Evolutionary conservation across 2,113 vertebrate genomes (phyloP).

Genomic region (Phainopepla nitens): DNA sequence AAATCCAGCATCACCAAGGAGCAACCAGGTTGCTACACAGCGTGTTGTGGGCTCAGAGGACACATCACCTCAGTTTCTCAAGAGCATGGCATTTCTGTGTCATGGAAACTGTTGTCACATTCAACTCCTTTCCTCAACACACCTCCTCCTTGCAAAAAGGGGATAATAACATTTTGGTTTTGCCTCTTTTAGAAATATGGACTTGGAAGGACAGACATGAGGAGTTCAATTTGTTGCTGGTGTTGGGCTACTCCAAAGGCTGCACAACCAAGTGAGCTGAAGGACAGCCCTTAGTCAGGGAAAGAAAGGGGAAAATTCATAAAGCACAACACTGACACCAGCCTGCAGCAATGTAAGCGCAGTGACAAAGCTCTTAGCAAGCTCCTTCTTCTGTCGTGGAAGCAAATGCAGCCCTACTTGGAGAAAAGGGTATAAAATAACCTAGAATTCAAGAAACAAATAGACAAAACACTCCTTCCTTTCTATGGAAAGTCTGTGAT

Average conservation of each 20-base stretch:
- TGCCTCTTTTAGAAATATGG: background rate
- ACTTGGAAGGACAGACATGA: background rate
- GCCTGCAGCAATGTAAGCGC: background rate
- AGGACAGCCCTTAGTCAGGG: background rate
- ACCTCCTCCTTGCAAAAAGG: background rate
- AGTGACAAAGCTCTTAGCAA: background rate
- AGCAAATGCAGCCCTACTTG: background rate
- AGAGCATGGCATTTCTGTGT: background rate
- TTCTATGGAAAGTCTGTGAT: background rate
- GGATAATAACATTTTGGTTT: background rate
- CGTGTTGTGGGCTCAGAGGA: rapidly evolving
- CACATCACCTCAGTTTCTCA: background rate
- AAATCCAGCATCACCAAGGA: background rate
- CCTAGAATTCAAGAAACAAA: background rate
- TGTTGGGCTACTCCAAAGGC: background rate
- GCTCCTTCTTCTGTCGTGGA: background rate
- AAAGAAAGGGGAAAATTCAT: background rate
- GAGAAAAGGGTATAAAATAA: background rate
- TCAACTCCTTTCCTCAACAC: background rate
- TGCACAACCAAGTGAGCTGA: background rate
- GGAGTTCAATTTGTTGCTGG: background rate
- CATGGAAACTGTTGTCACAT: background rate
- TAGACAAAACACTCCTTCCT: background rate
- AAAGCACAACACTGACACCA: background rate
- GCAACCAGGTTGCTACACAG: background rate